Percentiles rank a stretch among this genome's conserved stretches.
Evolutionary conservation across 2,113 vertebrate genomes (phyloP).

Genomic region (Poicephalus meyeri): DNA sequence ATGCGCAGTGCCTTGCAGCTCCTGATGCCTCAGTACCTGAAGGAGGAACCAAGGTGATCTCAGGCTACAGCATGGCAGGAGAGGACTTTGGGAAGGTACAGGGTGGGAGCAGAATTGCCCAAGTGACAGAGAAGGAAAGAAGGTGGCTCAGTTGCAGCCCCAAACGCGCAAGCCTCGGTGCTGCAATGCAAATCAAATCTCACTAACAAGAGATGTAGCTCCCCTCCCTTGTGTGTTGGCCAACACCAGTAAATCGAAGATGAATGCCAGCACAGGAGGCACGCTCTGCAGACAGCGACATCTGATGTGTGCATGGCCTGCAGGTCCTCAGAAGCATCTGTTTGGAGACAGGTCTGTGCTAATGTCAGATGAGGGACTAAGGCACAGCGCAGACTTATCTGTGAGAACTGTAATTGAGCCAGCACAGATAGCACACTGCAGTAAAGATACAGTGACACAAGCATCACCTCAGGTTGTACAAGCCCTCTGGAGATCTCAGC

Average conservation of each 20-base stretch:
- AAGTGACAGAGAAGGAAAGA: not conserved
- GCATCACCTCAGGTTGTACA: not conserved
- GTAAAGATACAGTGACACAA: not conserved
- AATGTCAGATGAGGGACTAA: not conserved
- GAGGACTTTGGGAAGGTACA: not conserved
- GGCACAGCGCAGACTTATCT: not conserved
- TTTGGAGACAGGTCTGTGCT: not conserved
- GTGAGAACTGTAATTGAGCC: not conserved
- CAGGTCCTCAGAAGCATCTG: constrained; percentile 10
- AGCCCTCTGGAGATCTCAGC: constrained; percentile 30
- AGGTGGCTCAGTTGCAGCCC: not conserved
- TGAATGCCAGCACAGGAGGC: not conserved
- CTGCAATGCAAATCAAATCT: not conserved
- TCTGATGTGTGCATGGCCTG: not conserved
- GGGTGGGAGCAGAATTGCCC: not conserved
- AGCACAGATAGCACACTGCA: not conserved
- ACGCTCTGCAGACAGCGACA: not conserved
- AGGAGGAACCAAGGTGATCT: not conserved
- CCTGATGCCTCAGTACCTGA: not conserved
- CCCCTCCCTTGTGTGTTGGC: accelerated
- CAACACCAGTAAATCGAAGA: not conserved
- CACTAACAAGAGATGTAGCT: not conserved
- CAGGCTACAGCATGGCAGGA: not conserved
- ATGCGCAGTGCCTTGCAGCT: not conserved
- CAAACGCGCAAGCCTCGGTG: not conserved